Base-by-base conservation (phyloP, 2,888 invertebrate genomes). In the Eristalis arbustorum region DNA sequence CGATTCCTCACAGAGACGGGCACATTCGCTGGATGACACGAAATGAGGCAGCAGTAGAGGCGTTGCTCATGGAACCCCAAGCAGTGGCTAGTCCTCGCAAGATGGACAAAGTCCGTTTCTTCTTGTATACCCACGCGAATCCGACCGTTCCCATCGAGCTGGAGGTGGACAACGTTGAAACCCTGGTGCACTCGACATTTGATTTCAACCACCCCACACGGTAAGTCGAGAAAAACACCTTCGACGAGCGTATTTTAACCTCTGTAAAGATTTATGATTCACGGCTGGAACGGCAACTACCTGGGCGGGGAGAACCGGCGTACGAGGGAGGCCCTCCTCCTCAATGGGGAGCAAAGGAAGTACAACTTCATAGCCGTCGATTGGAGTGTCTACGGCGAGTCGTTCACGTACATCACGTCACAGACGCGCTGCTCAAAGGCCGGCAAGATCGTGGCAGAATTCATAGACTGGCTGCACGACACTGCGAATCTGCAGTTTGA, bases 331-430 rank as follows among this genome's bases (percentile, higher is more conserved):
- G 92, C 93, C 3, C 94, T 94, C 84, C 91, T 94, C 10, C 93
- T 93, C 71, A 92, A 93, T 6, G 94, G 93, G 37, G 93, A 94
- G 78, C 23, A 67, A 11, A 94, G 93, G 63, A 93, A 94, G 66
- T 91, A 94, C 79, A 95, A 95, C 88, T 93, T 95, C 57, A 93
- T 95, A 69, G 93, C 94, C 0, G 94, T 95, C 5, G 95, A 95
- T 89, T 95, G 94, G 94, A 93, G 93, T 13, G 92, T 91, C 2
- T 74, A 85, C 0, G 94, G 94, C 0, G 77, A 88, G 34, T 94
- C 93, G 79, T 92, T 93, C 0, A 94, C 94, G 88, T 94, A 94
- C 85, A 91, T 94, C 23, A 89, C 93, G 11, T 94, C 94, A 2
- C 93, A 94, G 81, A 93, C 93, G 1, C 71, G 88, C 25, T 89